phyloP scores from a whole-genome alignment of 2,113 vertebrate species.

The Phycodurus eques region DNA sequence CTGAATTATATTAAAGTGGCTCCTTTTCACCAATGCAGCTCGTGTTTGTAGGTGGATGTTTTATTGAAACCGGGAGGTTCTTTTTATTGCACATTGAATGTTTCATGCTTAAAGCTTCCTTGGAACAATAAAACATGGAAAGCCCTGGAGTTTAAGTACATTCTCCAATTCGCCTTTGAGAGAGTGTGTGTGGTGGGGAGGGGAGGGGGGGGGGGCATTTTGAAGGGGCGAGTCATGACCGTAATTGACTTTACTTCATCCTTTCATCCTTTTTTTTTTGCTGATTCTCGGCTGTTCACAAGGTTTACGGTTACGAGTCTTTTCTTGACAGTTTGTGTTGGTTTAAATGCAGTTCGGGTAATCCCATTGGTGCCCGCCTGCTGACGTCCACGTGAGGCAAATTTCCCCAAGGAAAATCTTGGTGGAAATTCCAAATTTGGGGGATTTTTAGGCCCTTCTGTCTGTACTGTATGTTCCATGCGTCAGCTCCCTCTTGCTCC shows the following conservation, averaged over 20 bases:
- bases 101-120: constrained; percentile 54
- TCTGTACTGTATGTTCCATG: neutral
- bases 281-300: neutral
- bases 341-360: neutral
- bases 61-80: constrained; percentile 60
- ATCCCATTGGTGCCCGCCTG: neutral
- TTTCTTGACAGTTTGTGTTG: neutral
- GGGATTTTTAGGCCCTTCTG: neutral
- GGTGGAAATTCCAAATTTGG: no score
- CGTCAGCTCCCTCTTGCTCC: constrained; percentile 5
- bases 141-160: constrained; percentile 36
- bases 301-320: neutral
- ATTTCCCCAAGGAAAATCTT: neutral
- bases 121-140: constrained; percentile 48
- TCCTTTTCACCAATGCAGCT: constrained; percentile 46
- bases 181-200: neutral
- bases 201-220: constrained; percentile 26
- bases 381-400: neutral
- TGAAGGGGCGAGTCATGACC: constrained; percentile 56
- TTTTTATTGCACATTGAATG: constrained; percentile 54
- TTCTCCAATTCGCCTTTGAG: constrained; percentile 23
- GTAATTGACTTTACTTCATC: constrained; percentile 43
- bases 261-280: constrained; percentile 1
- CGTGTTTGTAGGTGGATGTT: constrained; percentile 54
- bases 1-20: constrained; percentile 57